A percentile compares a stretch with the other conserved stretches of the same genome.
phyloP scores from a whole-genome alignment of 2,113 vertebrate genomes.

The Thinocorus orbignyianus region DNA sequence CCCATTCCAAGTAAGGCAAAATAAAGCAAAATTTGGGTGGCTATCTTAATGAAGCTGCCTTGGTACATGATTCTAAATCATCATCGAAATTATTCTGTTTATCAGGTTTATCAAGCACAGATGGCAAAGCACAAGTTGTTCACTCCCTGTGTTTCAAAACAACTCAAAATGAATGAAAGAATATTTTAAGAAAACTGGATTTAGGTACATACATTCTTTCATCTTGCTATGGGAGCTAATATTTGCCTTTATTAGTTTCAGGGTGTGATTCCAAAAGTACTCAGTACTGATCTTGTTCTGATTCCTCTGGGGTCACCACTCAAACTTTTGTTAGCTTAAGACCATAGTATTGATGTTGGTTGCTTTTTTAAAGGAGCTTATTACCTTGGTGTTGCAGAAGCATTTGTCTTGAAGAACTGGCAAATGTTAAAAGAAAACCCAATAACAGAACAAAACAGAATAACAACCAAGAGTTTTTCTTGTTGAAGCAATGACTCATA shows the following conservation, averaged over 20 bases:
- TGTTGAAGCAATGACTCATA: background rate
- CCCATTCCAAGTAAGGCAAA: background rate
- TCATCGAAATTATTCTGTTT: background rate
- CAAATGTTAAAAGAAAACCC: constrained; percentile 8
- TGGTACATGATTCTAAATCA: background rate
- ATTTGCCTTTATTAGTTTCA: background rate
- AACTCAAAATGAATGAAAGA: background rate
- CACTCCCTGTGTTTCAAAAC: background rate
- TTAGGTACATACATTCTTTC: background rate
- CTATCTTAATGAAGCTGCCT: background rate
- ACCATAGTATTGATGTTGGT: background rate
- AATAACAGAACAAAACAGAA: background rate
- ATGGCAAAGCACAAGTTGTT: background rate
- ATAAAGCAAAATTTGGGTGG: background rate
- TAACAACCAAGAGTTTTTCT: background rate
- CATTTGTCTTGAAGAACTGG: background rate
- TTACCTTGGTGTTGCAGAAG: background rate
- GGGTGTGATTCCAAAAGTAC: background rate
- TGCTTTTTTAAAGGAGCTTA: background rate
- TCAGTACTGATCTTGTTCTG: background rate
- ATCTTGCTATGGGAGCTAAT: background rate
- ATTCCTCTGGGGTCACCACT: background rate
- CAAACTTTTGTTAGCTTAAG: background rate
- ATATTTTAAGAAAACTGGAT: background rate
- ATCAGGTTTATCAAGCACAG: background rate